Conservation (phyloP, 2,113 vertebrate species). For the Camelus bactrianus region DNA sequence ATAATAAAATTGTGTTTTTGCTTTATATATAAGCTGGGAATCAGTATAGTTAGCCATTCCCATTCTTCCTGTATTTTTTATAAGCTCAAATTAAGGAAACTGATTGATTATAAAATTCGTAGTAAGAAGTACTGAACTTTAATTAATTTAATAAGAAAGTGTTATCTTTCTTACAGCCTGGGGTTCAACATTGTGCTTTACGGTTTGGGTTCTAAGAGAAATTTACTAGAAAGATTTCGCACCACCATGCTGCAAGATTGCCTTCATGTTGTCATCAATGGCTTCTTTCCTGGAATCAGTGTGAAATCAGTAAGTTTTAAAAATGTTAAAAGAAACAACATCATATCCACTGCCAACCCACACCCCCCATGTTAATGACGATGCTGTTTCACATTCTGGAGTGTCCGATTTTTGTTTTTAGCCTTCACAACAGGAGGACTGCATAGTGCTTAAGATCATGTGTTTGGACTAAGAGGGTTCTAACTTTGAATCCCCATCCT, state of each 20-base stretch:
- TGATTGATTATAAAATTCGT: slow-evolving; percentile 13
- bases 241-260: slow-evolving; percentile 89
- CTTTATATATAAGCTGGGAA: neutral
- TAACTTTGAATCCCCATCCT: neutral
- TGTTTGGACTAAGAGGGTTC: neutral
- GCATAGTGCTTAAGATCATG: neutral
- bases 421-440: neutral
- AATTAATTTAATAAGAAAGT: neutral
- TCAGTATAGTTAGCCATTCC: neutral
- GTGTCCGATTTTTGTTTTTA: neutral
- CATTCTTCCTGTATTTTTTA: slow-evolving; percentile 15
- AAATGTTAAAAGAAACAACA: slow-evolving; percentile 38
- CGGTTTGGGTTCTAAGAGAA: slow-evolving; percentile 96
- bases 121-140: slow-evolving; percentile 56
- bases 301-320: slow-evolving; percentile 93
- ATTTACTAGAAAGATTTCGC: slow-evolving; percentile 95
- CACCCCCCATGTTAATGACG: neutral
- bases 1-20: neutral
- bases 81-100: slow-evolving; percentile 12
- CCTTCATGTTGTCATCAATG: slow-evolving; percentile 96
- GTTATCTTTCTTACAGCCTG: slow-evolving; percentile 86
- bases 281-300: slow-evolving; percentile 97
- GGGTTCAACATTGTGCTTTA: slow-evolving; percentile 97
- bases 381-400: neutral
- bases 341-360: neutral